A percentile compares a stretch with the other conserved stretches of the same genome.
phyloP scores from a whole-genome alignment of 2,888 invertebrate genomes.

The Athrips mouffetella region DNA sequence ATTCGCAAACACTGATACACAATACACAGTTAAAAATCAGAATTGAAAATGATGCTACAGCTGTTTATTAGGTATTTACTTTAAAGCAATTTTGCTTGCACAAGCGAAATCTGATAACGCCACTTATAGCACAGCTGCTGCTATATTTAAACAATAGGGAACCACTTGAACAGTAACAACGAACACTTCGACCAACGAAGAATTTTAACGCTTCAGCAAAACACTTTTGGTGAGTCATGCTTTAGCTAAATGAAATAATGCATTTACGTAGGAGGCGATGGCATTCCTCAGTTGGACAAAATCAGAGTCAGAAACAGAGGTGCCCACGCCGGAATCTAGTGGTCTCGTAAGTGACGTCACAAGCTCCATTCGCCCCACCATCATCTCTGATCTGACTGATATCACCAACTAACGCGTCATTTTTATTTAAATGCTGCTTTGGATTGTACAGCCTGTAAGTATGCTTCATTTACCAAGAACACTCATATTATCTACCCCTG shows the following conservation, averaged over 20 bases:
- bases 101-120: background rate
- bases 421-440: conserved; percentile 71
- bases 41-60: background rate
- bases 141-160: background rate
- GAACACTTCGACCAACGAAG: background rate
- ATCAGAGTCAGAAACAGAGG: conserved; percentile 62
- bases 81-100: background rate
- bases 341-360: conserved; percentile 72
- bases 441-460: conserved; percentile 76
- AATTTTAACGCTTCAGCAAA: conserved; percentile 15
- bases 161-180: background rate
- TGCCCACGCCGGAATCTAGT: conserved; percentile 65
- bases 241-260: conserved; percentile 58
- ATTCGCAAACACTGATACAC: background rate
- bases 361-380: conserved; percentile 49
- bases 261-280: conserved; percentile 72
- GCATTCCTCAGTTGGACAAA: conserved; percentile 68
- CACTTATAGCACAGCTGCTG: conserved; percentile 2
- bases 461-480: conserved; percentile 33
- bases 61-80: background rate
- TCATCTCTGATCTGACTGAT: conserved; percentile 51
- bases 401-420: conserved; percentile 72
- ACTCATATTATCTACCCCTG: background rate
- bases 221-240: conserved; percentile 35
- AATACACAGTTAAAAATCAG: no score